phyloP scores from a whole-genome alignment of 1,140 invertebrate species.

The Drosophila rufa region DNA sequence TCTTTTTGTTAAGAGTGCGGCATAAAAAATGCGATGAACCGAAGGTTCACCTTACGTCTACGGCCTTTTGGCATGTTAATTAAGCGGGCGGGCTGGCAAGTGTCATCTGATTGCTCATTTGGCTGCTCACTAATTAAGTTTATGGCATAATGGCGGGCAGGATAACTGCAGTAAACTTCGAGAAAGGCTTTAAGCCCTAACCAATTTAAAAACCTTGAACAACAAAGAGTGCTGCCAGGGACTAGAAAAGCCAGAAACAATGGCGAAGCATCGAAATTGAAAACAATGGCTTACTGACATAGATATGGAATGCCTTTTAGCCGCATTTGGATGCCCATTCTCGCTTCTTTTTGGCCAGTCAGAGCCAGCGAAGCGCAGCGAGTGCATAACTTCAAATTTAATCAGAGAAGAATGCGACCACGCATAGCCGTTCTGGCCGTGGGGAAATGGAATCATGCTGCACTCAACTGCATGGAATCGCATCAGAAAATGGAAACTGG shows the following conservation, averaged over 20 bases:
- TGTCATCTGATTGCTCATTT: conserved; percentile 53
- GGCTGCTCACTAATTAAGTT: conserved; percentile 50
- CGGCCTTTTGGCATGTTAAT: conserved; percentile 56
- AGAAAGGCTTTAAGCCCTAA: background rate
- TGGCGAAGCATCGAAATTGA: conserved; percentile 34
- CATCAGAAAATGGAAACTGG: conserved; percentile 32
- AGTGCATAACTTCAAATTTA: conserved; percentile 51
- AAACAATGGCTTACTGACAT: conserved; percentile 56
- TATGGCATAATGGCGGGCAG: conserved; percentile 31
- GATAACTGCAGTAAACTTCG: conserved; percentile 1
- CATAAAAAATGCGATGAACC: conserved; percentile 65
- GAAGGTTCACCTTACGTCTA: conserved; percentile 65
- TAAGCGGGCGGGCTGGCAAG: conserved; percentile 34
- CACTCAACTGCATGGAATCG: conserved; percentile 60
- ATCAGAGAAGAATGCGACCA: conserved; percentile 51
- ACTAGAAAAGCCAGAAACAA: conserved; percentile 13
- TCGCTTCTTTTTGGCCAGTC: conserved; percentile 22
- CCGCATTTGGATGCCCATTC: conserved; percentile 22
- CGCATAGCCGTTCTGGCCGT: conserved; percentile 46
- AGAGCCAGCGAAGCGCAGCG: conserved; percentile 50
- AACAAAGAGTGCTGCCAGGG: background rate
- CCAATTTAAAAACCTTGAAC: background rate
- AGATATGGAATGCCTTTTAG: conserved; percentile 45
- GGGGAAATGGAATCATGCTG: conserved; percentile 39
- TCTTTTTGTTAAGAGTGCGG: conserved; percentile 51